phyloP scores from a whole-genome alignment of 2,888 invertebrate genomes.

The Sabatieria punctata region DNA sequence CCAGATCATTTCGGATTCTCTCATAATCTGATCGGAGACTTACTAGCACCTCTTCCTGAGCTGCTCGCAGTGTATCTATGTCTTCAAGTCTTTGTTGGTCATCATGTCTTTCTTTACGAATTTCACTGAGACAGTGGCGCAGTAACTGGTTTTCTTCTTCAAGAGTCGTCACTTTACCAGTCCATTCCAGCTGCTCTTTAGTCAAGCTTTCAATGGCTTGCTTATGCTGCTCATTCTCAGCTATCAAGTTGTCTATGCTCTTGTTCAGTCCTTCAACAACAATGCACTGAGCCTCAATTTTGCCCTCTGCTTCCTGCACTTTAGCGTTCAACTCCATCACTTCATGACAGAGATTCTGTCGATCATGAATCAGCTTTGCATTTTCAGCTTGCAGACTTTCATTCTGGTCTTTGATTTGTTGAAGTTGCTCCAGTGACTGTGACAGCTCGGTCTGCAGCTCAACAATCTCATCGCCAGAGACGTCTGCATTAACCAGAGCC shows the following conservation, averaged over 20 bases:
- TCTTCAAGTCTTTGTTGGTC: slow-evolving; percentile 7
- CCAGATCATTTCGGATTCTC: no score
- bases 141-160: slow-evolving; percentile 10
- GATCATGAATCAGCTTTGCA: background rate
- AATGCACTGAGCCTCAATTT: slow-evolving; percentile 2
- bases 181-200: background rate
- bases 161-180: background rate
- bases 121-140: slow-evolving; percentile 13
- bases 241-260: background rate
- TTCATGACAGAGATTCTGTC: slow-evolving; percentile 7
- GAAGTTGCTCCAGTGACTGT: background rate
- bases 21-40: no score
- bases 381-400: no score
- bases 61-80: background rate
- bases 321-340: slow-evolving; percentile 8
- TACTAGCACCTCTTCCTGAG: background rate
- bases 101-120: slow-evolving; percentile 10
- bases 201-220: background rate
- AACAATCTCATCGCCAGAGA: background rate
- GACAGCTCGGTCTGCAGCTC: background rate
- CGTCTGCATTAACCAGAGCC: background rate
- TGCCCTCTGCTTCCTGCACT: slow-evolving; percentile 2
- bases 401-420: background rate
- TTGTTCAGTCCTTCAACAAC: slow-evolving; percentile 1
- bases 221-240: background rate